Evolutionary conservation across 2,888 invertebrate genomes (phyloP), one percentile per base, ranked within the genome.

Genomic region (Synergus itoensis): DNA sequence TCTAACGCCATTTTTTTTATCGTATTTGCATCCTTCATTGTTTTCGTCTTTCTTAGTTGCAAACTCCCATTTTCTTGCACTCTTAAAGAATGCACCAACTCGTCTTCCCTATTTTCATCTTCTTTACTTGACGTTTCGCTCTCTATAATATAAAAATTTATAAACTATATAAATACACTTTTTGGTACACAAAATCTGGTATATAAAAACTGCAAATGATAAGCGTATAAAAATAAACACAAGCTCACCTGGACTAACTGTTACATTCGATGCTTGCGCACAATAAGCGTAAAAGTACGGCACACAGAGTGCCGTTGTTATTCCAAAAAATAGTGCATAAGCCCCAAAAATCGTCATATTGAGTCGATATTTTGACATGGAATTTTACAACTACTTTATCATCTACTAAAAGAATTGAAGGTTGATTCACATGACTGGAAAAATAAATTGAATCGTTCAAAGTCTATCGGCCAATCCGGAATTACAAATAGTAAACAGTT

Each of bases 221-320:
- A 73, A 36, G n/a, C 28, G 14, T 40, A n/a, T 64, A 53, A 73
- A 73, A 73, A 48, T 36, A 73, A 73, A 40, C 53, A 73, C 53
- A 9, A 36, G 36, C 53, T 73, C 36, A 73, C 73, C 73, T 7
- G 7, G 36, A 4, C 18, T 12, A 4, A 53, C 36, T 73, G 48
- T n/a, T n/a, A 21, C 28, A n/a, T 65, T 41, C 14, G 73, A 73
- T n/a, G 73, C 16, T 73, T 73, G 73, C 1, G 16, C 16, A 11
- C 53, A 73, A 36, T 73, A 73, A 0, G 14, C 48, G 11, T 36
- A 36, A 0, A 73, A n/a, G n/a, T 11, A 53, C 16, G 73, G 73
- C n/a, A 53, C 8, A 16, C 36, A 9, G 0, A 28, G 4, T n/a
- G 45, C 73, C 16, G 60, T 21, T 9, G 48, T 48, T 53, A 73